These are phyloP conservation scores for Proisotoma minuta DNA, from an alignment of 2,888 invertebrate genomes.

Conservation along the genomic window DNA sequence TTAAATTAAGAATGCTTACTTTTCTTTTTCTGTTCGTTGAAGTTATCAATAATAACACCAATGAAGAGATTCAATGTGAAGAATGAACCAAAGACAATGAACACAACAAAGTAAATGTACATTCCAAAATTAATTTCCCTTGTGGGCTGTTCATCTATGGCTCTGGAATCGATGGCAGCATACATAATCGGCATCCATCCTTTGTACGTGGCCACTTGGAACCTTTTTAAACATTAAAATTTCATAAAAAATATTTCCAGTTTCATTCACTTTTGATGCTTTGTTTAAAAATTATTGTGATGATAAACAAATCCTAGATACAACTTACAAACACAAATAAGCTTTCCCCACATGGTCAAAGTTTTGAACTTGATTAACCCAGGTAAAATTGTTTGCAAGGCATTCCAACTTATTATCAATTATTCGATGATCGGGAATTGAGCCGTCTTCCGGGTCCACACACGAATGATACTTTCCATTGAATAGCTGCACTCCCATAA, in stretches of 20 bases:
- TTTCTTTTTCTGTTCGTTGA: conserved; percentile 86
- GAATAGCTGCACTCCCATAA: conserved; percentile 84
- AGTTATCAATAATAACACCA: conserved; percentile 99
- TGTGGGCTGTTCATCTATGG: conserved; percentile 61
- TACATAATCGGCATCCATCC: conserved; percentile 96
- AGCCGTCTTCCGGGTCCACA: conserved; percentile 74
- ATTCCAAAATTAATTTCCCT: conserved; percentile 92
- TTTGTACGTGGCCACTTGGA: conserved; percentile 96
- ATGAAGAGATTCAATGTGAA: conserved; percentile 99
- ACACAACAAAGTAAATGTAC: conserved; percentile 96
- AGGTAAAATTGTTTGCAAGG: conserved; percentile 79
- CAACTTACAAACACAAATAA: conserved; percentile 80
- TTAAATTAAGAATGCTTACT: not conserved
- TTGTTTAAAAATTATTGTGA: too few relatives aligned
- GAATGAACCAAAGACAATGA: conserved; percentile 98
- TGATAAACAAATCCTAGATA: not conserved
- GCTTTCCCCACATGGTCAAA: conserved; percentile 97
- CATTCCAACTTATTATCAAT: conserved; percentile 84
- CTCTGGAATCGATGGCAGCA: conserved; percentile 92
- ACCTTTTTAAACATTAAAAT: too few relatives aligned
- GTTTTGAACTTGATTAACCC: conserved; percentile 84
- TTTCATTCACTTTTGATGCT: too few relatives aligned
- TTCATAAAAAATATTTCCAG: too few relatives aligned
- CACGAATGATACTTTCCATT: conserved; percentile 81
- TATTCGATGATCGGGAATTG: conserved; percentile 70